Conservation (phyloP, 2,113 vertebrate genomes). For the Silurus asotus region DNA sequence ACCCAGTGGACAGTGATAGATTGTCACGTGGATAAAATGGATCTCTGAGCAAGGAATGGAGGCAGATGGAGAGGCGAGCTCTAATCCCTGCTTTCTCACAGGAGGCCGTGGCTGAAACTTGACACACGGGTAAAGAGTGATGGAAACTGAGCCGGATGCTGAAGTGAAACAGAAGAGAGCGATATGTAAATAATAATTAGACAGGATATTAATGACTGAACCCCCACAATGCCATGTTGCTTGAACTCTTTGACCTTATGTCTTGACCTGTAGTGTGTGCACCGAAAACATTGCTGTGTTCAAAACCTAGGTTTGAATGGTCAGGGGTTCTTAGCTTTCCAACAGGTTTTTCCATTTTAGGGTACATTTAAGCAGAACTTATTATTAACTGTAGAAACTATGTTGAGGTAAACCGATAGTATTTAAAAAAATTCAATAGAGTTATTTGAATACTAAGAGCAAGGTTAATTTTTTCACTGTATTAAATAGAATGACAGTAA, state of each 20-base stretch:
- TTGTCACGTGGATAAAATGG: slow-evolving; percentile 5
- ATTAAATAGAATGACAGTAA: neutral
- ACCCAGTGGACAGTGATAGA: slow-evolving; percentile 4
- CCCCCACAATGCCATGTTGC: slow-evolving; percentile 14
- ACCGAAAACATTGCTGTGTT: slow-evolving; percentile 18
- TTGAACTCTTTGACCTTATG: slow-evolving; percentile 40
- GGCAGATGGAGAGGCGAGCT: slow-evolving; percentile 15
- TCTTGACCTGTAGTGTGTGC: slow-evolving; percentile 26
- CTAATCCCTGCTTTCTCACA: slow-evolving; percentile 38
- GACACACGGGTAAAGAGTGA: slow-evolving; percentile 39
- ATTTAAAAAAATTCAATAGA: neutral
- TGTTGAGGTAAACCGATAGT: neutral
- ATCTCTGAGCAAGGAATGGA: slow-evolving; percentile 1
- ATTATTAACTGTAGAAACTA: too few species aligned
- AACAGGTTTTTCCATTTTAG: neutral
- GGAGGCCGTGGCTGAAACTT: slow-evolving; percentile 30
- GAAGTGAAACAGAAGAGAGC: slow-evolving; percentile 6
- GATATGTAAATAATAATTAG: slow-evolving; percentile 44
- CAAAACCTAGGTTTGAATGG: neutral
- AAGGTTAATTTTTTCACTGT: neutral
- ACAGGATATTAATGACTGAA: slow-evolving; percentile 45
- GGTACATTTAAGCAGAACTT: too few species aligned
- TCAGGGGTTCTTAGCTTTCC: neutral
- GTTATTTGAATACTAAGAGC: neutral
- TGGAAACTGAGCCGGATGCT: slow-evolving; percentile 36